A percentile compares a stretch with the other conserved stretches of the same genome.
phyloP scores from a whole-genome alignment of 37 sponge, comb jelly and placozoan species.

The Agelas oroides region DNA sequence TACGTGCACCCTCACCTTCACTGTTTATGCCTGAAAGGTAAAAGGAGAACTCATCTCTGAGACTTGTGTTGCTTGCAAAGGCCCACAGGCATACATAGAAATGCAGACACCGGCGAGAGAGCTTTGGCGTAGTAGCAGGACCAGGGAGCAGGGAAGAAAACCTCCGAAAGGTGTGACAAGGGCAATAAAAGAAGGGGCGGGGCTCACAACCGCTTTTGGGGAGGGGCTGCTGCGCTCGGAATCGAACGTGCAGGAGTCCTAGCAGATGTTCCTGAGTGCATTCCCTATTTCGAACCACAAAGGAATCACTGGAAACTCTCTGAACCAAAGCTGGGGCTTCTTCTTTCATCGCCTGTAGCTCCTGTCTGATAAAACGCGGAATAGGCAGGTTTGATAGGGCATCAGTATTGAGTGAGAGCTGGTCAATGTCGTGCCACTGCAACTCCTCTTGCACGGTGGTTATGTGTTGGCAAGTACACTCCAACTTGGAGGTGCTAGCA shows the following conservation, averaged over 20 bases:
- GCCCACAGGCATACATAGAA: conserved; percentile 13
- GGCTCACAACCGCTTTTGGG: not conserved
- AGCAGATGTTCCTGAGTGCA: not conserved
- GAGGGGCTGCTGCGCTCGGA: conserved; percentile 6
- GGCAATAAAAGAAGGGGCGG: not conserved
- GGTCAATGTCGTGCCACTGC: not conserved
- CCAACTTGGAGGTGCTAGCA: not conserved
- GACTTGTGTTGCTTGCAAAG: not conserved
- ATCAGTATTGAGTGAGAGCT: not conserved
- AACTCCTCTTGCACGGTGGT: conserved; percentile 6
- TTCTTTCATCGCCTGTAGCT: not conserved
- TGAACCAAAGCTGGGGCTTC: not conserved
- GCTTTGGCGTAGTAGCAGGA: conserved; percentile 4
- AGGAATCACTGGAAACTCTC: conserved; percentile 4
- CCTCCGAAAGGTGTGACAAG: conserved; percentile 5
- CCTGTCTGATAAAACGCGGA: not conserved
- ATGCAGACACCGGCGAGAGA: conserved; percentile 2
- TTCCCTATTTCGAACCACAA: not conserved
- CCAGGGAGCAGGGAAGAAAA: not conserved
- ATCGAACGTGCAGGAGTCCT: conserved; percentile 9
- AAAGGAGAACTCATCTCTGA: conserved; percentile 11
- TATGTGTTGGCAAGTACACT: not conserved
- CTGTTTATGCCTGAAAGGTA: not conserved
- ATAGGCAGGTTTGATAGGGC: conserved; percentile 3
- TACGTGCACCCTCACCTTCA: not conserved